phyloP scores from a whole-genome alignment of 2,888 invertebrate species.

The Ecdyonurus torrentis region DNA sequence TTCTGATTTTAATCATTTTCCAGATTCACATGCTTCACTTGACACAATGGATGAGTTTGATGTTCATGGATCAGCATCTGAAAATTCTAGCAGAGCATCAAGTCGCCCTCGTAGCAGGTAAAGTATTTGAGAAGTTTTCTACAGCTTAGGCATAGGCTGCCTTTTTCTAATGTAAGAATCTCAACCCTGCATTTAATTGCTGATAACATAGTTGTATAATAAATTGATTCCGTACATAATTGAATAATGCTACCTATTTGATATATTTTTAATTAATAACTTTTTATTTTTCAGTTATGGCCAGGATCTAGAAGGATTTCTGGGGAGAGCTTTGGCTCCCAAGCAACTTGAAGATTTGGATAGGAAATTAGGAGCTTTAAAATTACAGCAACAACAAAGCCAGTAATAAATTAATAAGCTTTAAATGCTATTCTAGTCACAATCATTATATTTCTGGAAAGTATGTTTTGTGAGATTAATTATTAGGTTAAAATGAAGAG shows the following conservation, averaged over 20 bases:
- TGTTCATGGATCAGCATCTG: constrained; percentile 14
- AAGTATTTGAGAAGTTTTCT: constrained; percentile 2
- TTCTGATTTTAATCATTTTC: too few relatives aligned
- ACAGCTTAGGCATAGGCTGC: too few relatives aligned
- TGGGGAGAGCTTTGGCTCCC: not conserved
- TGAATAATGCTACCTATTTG: not conserved
- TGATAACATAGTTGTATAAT: too few relatives aligned
- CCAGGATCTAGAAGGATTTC: not conserved
- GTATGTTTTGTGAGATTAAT: too few relatives aligned
- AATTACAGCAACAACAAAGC: not conserved
- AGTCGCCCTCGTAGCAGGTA: constrained; percentile 19
- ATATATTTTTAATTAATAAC: too few relatives aligned
- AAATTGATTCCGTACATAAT: not conserved
- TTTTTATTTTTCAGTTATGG: not conserved
- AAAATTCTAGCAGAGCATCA: constrained; percentile 7
- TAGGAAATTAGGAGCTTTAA: not conserved
- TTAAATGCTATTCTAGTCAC: not conserved
- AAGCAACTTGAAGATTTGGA: not conserved
- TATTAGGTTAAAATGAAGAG: too few relatives aligned
- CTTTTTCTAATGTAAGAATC: not conserved
- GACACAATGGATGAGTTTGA: constrained; percentile 29
- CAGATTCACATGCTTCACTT: constrained; percentile 36
- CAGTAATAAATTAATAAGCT: too few relatives aligned
- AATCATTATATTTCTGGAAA: not conserved
- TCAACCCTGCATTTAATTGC: not conserved